Percentiles rank a stretch among this genome's conserved stretches.
Conservation (phyloP, 2,113 vertebrate genomes). For the Megaptera novaeangliae region DNA sequence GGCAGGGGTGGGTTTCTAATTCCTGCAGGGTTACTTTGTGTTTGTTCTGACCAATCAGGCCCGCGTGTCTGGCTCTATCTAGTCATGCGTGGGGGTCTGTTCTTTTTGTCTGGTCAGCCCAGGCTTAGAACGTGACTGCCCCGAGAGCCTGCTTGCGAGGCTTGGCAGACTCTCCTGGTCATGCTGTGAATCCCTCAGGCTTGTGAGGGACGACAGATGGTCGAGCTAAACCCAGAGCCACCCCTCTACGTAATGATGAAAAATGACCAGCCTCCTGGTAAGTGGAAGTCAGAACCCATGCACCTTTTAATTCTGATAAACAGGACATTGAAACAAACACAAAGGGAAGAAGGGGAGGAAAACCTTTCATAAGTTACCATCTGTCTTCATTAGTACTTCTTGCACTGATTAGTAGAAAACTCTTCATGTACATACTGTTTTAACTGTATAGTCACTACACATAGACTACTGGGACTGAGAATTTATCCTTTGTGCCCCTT, state of each 20-base stretch:
- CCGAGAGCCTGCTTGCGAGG: slow-evolving; percentile 5
- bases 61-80: not conserved
- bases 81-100: not conserved
- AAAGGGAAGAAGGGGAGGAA: not conserved
- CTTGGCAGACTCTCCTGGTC: slow-evolving; percentile 23
- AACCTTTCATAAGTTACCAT: not conserved
- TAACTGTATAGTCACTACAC: not conserved
- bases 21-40: not conserved
- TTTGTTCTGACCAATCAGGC: not conserved
- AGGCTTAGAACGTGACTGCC: slow-evolving; percentile 12
- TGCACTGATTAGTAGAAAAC: not conserved
- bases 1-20: not conserved
- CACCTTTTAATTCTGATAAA: slow-evolving; percentile 37
- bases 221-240: slow-evolving; percentile 45
- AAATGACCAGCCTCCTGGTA: slow-evolving; percentile 63
- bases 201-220: slow-evolving; percentile 64
- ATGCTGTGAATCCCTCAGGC: slow-evolving; percentile 61
- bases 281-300: slow-evolving; percentile 11
- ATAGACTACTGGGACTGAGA: not conserved
- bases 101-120: slow-evolving; percentile 25
- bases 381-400: not conserved
- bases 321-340: not conserved
- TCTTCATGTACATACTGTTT: not conserved
- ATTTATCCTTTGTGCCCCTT: not conserved
- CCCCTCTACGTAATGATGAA: slow-evolving; percentile 39